phyloP scores from a whole-genome alignment of 2,888 invertebrate species.

The Lycaena phlaeas region DNA sequence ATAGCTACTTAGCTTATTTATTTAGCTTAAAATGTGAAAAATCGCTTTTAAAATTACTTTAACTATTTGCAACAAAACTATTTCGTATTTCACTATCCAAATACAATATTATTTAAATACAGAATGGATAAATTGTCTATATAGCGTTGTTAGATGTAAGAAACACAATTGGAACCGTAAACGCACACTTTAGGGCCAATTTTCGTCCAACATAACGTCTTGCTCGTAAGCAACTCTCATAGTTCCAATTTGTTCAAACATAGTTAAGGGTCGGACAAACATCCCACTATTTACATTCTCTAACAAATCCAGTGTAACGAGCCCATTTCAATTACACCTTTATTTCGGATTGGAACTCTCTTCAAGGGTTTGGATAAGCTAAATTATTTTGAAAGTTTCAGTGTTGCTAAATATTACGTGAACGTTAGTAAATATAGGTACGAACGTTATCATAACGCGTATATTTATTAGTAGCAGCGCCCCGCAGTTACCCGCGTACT shows the following conservation, averaged over 20 bases:
- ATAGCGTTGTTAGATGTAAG: too few relatives aligned
- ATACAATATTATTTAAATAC: not conserved
- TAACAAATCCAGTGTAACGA: conserved; percentile 47
- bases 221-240: conserved; percentile 3
- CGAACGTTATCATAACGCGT: too few relatives aligned
- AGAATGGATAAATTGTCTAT: too few relatives aligned
- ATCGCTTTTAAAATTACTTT: too few relatives aligned
- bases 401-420: not conserved
- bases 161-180: too few relatives aligned
- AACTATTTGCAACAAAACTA: too few relatives aligned
- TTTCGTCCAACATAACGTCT: not conserved
- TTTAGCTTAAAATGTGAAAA: too few relatives aligned
- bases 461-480: too few relatives aligned
- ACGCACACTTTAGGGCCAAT: not conserved
- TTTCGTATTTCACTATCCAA: too few relatives aligned
- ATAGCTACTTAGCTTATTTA: too few relatives aligned
- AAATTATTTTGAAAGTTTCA: conserved; percentile 1
- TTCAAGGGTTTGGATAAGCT: conserved; percentile 4
- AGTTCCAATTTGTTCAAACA: conserved; percentile 32
- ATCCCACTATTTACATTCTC: conserved; percentile 42
- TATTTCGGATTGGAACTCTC: conserved; percentile 22
- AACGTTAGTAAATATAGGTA: too few relatives aligned
- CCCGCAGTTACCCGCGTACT: too few relatives aligned
- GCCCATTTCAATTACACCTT: conserved; percentile 32
- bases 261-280: conserved; percentile 44